Conservation (phyloP, 2,888 invertebrate species). For the Erannis defoliaria region DNA sequence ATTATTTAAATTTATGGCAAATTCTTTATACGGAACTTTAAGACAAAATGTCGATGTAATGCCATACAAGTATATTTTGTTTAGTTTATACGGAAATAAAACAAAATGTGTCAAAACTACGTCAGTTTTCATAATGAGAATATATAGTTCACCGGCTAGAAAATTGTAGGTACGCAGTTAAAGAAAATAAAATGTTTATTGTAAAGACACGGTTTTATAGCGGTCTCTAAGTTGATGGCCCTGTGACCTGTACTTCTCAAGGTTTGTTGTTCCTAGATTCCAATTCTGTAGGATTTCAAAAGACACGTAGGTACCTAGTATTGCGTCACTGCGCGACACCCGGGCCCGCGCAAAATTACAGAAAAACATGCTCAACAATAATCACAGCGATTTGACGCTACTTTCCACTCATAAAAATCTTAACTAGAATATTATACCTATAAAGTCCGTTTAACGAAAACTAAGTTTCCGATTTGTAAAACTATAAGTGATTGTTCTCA, state of each 20-base stretch:
- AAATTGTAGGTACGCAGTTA: neutral
- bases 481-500: neutral
- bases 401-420: constrained; percentile 61
- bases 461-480: constrained; percentile 60
- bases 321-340: neutral
- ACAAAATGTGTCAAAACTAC: too few species aligned
- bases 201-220: neutral
- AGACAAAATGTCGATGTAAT: too few species aligned
- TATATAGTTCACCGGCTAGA: neutral
- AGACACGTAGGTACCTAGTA: neutral
- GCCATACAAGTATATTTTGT: too few species aligned
- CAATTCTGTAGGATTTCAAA: neutral
- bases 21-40: too few species aligned
- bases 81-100: too few species aligned
- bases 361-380: constrained; percentile 41
- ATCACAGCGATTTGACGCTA: constrained; percentile 58
- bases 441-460: constrained; percentile 55
- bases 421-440: constrained; percentile 29
- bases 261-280: neutral
- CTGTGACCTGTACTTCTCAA: neutral
- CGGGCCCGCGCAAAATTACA: neutral
- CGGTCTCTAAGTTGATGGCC: neutral
- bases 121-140: too few species aligned
- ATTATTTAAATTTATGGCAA: too few species aligned
- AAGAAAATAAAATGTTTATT: constrained; percentile 1